Evolutionary conservation across 1,140 invertebrate species (phyloP).

Genomic region (Aricia agestis): DNA sequence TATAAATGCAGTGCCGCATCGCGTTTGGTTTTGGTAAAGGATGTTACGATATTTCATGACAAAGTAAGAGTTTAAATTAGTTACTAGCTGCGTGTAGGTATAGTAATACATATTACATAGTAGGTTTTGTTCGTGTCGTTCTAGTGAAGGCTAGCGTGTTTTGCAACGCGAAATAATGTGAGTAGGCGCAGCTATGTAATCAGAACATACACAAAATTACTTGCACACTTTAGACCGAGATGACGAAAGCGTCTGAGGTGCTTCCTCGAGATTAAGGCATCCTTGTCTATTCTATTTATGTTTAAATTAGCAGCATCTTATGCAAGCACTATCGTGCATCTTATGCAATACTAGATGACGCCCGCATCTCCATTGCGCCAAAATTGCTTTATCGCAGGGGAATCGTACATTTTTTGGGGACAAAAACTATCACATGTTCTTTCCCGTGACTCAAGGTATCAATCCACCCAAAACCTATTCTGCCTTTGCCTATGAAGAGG

Average conservation of each 20-base stretch:
- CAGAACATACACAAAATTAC: neutral
- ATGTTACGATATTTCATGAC: neutral
- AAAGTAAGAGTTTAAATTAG: neutral
- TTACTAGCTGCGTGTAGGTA: neutral
- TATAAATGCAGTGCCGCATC: neutral
- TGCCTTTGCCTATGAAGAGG: no score
- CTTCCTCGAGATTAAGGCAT: neutral
- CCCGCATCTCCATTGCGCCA: no score
- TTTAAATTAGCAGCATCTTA: no score
- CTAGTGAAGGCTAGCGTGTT: neutral
- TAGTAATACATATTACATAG: no score
- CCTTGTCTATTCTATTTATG: neutral
- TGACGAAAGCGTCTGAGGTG: neutral
- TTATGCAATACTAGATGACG: no score
- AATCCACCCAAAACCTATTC: no score
- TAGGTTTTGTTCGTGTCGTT: no score
- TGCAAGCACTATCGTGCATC: no score
- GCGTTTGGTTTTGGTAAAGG: neutral
- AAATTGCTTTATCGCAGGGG: no score
- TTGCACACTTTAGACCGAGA: neutral
- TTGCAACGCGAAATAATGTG: neutral
- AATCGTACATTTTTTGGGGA: no score
- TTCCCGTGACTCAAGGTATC: no score
- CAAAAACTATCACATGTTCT: no score
- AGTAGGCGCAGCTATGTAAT: neutral